Percentiles rank a stretch among this genome's conserved stretches.
Conservation (phyloP, 2,797 vertebrate species). For the Fringilla coelebs region DNA sequence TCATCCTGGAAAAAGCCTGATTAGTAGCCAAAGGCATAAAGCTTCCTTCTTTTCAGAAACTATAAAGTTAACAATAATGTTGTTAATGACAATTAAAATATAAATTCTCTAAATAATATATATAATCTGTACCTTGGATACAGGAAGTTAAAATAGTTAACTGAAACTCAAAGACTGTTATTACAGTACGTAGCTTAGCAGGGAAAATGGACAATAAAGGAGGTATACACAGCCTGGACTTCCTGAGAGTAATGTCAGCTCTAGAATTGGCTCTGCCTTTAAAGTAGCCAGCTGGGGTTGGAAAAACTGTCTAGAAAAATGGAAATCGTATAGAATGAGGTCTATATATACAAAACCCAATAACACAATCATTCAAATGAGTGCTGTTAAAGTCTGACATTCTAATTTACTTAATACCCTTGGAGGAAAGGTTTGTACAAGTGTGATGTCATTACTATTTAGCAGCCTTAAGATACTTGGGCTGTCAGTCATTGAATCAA, state of each 20-base stretch:
- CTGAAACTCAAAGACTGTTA: neutral
- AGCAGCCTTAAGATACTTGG: neutral
- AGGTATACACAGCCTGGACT: neutral
- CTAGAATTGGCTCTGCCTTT: neutral
- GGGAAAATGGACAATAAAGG: neutral
- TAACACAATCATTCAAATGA: neutral
- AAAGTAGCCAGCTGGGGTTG: neutral
- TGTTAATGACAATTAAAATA: neutral
- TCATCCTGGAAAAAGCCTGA: neutral
- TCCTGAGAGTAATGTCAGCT: neutral
- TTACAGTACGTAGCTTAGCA: neutral
- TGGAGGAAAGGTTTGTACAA: neutral
- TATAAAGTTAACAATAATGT: no score
- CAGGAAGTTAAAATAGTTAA: neutral
- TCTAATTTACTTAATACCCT: neutral
- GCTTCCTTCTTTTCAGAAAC: neutral
- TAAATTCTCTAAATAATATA: neutral
- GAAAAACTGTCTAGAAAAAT: neutral
- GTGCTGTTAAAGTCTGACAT: neutral
- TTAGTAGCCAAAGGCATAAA: neutral
- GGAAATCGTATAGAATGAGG: neutral
- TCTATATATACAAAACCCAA: neutral
- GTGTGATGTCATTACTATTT: neutral
- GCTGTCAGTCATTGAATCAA: neutral
- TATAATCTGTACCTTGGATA: neutral